These are phyloP conservation scores for Buphagus erythrorhynchus DNA, from an alignment of 2,797 vertebrate genomes.

Conservation along the genomic window DNA sequence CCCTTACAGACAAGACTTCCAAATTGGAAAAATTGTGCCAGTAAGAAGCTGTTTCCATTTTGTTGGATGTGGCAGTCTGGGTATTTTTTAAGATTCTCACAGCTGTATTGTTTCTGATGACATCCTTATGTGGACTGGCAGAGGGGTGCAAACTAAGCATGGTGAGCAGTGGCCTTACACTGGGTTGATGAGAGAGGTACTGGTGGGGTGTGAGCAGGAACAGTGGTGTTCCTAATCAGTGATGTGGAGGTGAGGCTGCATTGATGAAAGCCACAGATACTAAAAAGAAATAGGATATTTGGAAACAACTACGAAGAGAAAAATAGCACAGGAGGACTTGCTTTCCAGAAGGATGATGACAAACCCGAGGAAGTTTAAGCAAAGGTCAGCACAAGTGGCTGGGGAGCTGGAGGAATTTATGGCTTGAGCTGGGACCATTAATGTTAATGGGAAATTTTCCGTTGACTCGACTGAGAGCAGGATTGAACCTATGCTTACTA, in stretches of 20 bases:
- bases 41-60: neutral
- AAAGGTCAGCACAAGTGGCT: slow-evolving; percentile 62
- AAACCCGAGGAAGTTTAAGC: slow-evolving; percentile 53
- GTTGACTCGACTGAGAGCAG: neutral
- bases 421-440: slow-evolving; percentile 49
- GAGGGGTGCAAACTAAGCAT: neutral
- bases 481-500: slow-evolving; percentile 10
- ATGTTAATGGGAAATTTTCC: slow-evolving; percentile 51
- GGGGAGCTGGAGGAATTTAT: slow-evolving; percentile 65
- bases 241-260: neutral
- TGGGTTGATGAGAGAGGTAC: neutral
- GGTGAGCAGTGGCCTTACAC: neutral
- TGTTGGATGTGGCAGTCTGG: neutral
- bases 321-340: slow-evolving; percentile 5
- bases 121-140: neutral
- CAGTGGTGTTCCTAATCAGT: neutral
- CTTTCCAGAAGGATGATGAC: slow-evolving; percentile 46
- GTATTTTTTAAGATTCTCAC: neutral
- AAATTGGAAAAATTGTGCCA: rapidly evolving
- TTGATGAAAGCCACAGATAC: neutral
- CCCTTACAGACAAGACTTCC: neutral
- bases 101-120: neutral
- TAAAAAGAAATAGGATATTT: neutral
- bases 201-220: neutral
- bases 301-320: neutral